phyloP scores from a whole-genome alignment of 2,888 invertebrate species.

The Andrena marginata region DNA sequence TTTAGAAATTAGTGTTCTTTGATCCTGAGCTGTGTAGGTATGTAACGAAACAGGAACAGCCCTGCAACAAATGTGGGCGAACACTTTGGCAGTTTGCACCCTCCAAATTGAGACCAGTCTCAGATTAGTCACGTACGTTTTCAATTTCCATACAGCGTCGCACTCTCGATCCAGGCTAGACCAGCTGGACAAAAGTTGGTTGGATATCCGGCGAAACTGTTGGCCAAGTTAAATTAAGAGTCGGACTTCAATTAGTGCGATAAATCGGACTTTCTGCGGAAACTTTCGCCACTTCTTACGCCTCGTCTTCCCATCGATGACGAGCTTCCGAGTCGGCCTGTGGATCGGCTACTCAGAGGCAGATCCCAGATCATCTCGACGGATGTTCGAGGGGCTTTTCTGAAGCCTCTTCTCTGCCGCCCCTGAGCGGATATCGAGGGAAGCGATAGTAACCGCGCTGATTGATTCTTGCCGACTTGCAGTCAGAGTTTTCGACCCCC shows the following conservation, averaged over 20 bases:
- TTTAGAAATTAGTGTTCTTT: too few relatives aligned
- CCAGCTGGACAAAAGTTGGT: constrained; percentile 27
- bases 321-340: background rate
- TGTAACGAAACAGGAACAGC: too few relatives aligned
- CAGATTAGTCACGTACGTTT: background rate
- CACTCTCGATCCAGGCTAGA: background rate
- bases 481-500: background rate
- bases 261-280: constrained; percentile 55
- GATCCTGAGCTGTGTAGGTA: too few relatives aligned
- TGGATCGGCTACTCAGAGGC: constrained; percentile 12
- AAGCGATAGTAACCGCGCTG: constrained; percentile 29
- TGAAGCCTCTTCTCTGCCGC: background rate
- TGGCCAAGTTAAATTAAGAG: constrained; percentile 71
- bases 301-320: constrained; percentile 28
- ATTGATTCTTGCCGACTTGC: constrained; percentile 43
- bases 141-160: background rate
- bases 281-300: constrained; percentile 45
- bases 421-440: constrained; percentile 21
- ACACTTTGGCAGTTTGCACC: too few relatives aligned
- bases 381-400: background rate
- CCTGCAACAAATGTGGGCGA: too few relatives aligned
- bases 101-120: too few relatives aligned
- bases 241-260: constrained; percentile 67
- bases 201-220: constrained; percentile 48
- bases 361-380: constrained; percentile 18